Evolutionary conservation across 2,888 invertebrate species (phyloP).

Genomic region (Drosophila affinis): DNA sequence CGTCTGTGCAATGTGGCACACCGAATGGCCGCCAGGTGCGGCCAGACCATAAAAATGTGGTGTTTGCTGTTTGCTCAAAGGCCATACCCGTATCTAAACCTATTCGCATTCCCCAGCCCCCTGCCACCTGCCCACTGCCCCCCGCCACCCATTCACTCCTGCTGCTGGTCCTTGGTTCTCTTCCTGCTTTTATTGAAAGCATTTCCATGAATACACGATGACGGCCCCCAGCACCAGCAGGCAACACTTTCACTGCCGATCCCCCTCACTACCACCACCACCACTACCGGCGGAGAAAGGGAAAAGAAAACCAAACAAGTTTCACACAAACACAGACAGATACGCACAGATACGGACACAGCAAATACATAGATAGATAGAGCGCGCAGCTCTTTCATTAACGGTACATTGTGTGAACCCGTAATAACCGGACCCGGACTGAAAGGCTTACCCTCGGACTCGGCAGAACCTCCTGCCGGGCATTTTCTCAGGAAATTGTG

Average conservation of each 20-base stretch:
- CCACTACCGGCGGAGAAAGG: slow-evolving; percentile 1
- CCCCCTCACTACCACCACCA: too few relatives aligned
- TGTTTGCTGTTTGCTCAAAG: slow-evolving; percentile 37
- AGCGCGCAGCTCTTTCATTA: slow-evolving; percentile 38
- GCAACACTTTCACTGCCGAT: slow-evolving; percentile 67
- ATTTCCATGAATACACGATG: slow-evolving; percentile 70
- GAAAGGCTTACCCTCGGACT: slow-evolving; percentile 20
- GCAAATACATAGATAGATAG: slow-evolving; percentile 14
- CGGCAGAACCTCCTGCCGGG: slow-evolving; percentile 19
- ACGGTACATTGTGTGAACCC: slow-evolving; percentile 30
- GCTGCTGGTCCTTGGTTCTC: slow-evolving; percentile 27
- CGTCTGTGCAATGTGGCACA: slow-evolving; percentile 61
- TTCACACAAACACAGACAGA: slow-evolving; percentile 8
- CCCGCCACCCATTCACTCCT: too few relatives aligned
- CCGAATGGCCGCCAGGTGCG: slow-evolving; percentile 54
- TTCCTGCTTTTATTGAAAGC: slow-evolving; percentile 51
- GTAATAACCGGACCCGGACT: slow-evolving; percentile 34
- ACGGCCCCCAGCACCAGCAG: slow-evolving; percentile 33
- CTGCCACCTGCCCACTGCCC: slow-evolving; percentile 4
- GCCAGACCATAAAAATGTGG: slow-evolving; percentile 36
- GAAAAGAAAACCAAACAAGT: slow-evolving; percentile 28
- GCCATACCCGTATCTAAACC: neutral
- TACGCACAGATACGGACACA: slow-evolving; percentile 3
- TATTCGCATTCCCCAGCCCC: neutral
- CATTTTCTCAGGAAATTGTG: slow-evolving; percentile 19